phyloP scores from a whole-genome alignment of 2,888 invertebrate species.

The Aphidoletes aphidimyza region DNA sequence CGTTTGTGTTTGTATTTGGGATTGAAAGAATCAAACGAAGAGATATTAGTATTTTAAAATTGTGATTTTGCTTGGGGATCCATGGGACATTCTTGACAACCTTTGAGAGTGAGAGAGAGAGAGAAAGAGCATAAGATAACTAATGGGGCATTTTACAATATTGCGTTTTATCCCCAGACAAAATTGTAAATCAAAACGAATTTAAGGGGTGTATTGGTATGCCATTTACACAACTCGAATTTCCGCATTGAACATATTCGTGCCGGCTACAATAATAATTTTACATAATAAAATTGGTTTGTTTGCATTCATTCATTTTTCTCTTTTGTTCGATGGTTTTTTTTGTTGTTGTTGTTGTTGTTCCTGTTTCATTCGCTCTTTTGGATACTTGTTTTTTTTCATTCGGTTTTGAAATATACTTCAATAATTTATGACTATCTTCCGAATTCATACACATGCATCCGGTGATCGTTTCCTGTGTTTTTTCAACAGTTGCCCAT shows the following conservation, averaged over 20 bases:
- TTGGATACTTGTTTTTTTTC: not conserved
- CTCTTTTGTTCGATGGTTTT: not conserved
- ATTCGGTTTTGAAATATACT: not conserved
- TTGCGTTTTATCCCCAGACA: not conserved
- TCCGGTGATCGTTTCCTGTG: not conserved
- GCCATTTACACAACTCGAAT: constrained; percentile 8
- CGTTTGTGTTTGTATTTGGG: too few relatives aligned
- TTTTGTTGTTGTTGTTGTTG: too few relatives aligned
- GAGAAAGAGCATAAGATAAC: too few relatives aligned
- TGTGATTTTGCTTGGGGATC: too few relatives aligned
- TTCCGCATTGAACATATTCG: not conserved
- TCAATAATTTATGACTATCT: not conserved
- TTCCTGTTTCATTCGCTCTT: too few relatives aligned
- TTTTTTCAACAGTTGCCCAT: not conserved
- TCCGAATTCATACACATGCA: not conserved
- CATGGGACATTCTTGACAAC: too few relatives aligned
- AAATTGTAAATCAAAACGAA: not conserved
- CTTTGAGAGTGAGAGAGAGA: too few relatives aligned
- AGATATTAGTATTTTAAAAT: not conserved
- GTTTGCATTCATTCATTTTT: not conserved
- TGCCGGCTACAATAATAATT: not conserved
- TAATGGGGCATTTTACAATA: not conserved
- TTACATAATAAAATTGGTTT: constrained; percentile 25
- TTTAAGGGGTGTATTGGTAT: not conserved
- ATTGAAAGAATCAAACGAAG: too few relatives aligned